Base-by-base conservation (phyloP, 2,888 invertebrate species). In the Drosophila setosimentum region DNA sequence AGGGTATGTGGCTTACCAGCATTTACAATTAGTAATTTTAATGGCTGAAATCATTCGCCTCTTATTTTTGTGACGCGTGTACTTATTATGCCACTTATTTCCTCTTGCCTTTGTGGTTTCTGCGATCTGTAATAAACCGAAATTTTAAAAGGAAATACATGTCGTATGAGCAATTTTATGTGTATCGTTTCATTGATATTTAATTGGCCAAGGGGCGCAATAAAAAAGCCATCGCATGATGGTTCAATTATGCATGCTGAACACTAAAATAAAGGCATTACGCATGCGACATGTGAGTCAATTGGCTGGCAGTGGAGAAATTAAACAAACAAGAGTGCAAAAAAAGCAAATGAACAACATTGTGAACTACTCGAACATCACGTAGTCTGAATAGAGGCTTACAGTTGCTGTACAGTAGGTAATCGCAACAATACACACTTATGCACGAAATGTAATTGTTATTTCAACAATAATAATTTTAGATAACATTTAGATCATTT, bases 261-360 rank as follows among this genome's bases (percentile, higher is more conserved):
- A 64, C 13, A 29, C 21, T 10, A 30, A 71, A 71, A 49, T 16
- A 21, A 35, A 30, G 35, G 18, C 68, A 75, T 73, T 82, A 73
- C 57, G 71, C 68, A 77, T 74, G 61, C 87, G 83, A 68, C 87
- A 83, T 70, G 78, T 68, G 63, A 21, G 42, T 49, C 24, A 49
- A 42, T 57, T n/a, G 27, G 45, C 63, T 59, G 42, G 13, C 33
- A 68, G 35, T 32, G 40, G 29, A 50, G n/a, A 45, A 64, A 37
- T 50, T 35, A 30, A 32, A 33, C 40, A 66, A 51, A 61, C 30
- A 33, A 45, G 33, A 57, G 62, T 60, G 78, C 21, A 53, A 45
- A 61, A 62, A 48, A 71, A 40, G 50, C 53, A 16, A 62, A 45
- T 29, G 35, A 33, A 55, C 24, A 70, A 55, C 58, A 55, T 65